Evolutionary conservation across 2,888 invertebrate genomes (phyloP), one percentile per base, ranked within the genome.

Genomic region (Steromphala cineraria): DNA sequence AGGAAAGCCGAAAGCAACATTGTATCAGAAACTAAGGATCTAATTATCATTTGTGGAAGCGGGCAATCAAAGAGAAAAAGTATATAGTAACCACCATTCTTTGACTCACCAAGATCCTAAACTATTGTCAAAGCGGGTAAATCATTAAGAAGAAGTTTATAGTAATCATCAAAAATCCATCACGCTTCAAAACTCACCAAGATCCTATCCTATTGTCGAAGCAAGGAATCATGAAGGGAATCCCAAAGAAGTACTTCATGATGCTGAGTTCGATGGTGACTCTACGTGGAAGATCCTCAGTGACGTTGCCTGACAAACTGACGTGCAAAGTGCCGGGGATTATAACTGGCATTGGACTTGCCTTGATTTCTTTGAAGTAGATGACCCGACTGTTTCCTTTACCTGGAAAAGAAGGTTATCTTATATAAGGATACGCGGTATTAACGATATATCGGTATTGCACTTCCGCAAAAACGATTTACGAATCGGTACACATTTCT

Each of bases 121-220:
- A 55, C 86, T 86, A 56, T 84, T 87, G 71, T 89, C 87, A 78
- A 91, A 86, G 83, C 91, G 91, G 7, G 92, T n/a, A 91, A 52
- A 92, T 85, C 62, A 87, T 86, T 82, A 92, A 89, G 71, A 90
- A 78, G 13, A 21, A 7, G 4, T 7, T 1, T 19, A 56, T 56
- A 52, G 4, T 71, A 24, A 31, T n/a, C n/a, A n/a, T n/a, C n/a
- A n/a, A n/a, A n/a, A n/a, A n/a, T n/a, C n/a, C n/a, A n/a, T n/a
- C n/a, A n/a, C n/a, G n/a, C n/a, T n/a, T n/a, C n/a, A n/a, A n/a
- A 15, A 15, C 91, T 89, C 83, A 92, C 92, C 92, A 92, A 17
- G 92, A 91, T 40, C 92, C 92, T 21, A 91, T 83, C 62, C 86
- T 86, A 56, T 84, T 87, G 71, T 89, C 87, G 79, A 91, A 86